A percentile compares a stretch with the other conserved stretches of the same genome.
These are phyloP conservation scores for Cercocebus atys DNA, from an alignment of 2,113 vertebrate species.

Conservation along the genomic window DNA sequence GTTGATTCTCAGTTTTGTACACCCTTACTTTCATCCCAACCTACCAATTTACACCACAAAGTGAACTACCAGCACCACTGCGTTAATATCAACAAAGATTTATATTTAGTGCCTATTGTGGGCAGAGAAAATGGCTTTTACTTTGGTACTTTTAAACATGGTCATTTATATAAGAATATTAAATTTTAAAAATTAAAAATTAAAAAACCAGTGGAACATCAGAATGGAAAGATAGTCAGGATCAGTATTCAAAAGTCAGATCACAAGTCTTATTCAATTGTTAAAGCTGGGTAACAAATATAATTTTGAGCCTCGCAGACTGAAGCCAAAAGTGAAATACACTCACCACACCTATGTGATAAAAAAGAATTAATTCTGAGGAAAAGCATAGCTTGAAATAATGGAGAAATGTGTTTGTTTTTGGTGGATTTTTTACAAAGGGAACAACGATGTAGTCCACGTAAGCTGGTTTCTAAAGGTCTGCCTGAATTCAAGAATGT, in stretches of 20 bases:
- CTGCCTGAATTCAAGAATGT: background rate
- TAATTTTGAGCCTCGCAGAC: background rate
- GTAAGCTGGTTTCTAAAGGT: background rate
- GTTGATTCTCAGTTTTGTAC: background rate
- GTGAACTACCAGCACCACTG: background rate
- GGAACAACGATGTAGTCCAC: background rate
- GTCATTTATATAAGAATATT: background rate
- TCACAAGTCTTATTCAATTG: background rate
- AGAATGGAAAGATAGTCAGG: background rate
- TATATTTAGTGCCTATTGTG: background rate
- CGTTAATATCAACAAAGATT: background rate
- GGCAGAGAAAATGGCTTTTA: background rate
- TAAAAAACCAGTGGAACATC: background rate
- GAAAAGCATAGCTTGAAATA: background rate
- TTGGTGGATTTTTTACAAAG: background rate
- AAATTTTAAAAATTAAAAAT: background rate
- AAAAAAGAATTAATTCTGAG: background rate
- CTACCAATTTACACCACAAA: background rate
- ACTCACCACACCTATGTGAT: background rate
- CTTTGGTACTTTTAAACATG: background rate
- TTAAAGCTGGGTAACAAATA: background rate
- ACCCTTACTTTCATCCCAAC: background rate
- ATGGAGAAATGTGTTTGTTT: background rate
- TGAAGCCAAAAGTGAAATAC: background rate
- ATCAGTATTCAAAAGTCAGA: background rate